These are phyloP conservation scores for Gila robusta DNA, from an alignment of 2,797 vertebrate species.

Conservation along the genomic window DNA sequence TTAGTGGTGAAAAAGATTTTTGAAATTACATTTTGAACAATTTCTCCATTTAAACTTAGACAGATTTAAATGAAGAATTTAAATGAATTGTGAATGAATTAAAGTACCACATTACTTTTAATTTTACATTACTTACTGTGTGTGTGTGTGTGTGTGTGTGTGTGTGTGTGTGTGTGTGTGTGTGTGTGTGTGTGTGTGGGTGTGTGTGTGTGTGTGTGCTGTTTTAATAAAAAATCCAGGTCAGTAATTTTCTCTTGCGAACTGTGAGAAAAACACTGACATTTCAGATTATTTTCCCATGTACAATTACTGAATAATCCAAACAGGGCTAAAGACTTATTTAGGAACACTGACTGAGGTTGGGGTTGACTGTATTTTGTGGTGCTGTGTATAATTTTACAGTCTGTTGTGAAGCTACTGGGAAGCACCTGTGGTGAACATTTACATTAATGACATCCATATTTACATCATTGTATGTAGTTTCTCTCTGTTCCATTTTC, in stretches of 20 bases:
- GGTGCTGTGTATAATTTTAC: conserved; percentile 15
- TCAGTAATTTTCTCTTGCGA: neutral
- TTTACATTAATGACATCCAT: conserved; percentile 20
- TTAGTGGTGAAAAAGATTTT: neutral
- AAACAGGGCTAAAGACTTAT: neutral
- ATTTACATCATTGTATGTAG: conserved; percentile 46
- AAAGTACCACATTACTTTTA: neutral
- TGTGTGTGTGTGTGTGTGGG: too few species aligned
- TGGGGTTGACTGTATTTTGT: neutral
- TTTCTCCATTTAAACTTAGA: neutral
- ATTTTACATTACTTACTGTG: too few species aligned
- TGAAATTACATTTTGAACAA: neutral
- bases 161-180: too few species aligned
- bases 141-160: too few species aligned
- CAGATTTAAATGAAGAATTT: neutral
- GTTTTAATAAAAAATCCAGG: neutral
- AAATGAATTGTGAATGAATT: too few species aligned
- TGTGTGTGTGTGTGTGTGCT: too few species aligned
- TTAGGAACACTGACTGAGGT: neutral
- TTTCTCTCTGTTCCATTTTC: conserved; percentile 35
- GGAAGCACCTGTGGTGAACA: conserved; percentile 3
- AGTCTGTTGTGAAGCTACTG: conserved; percentile 4
- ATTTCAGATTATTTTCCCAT: neutral
- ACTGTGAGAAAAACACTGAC: neutral
- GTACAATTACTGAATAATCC: neutral